A percentile compares a stretch with the other conserved stretches of the same genome.
Evolutionary conservation across 2,797 vertebrate genomes (phyloP).

Genomic region (Melanotaenia maccullochi): DNA sequence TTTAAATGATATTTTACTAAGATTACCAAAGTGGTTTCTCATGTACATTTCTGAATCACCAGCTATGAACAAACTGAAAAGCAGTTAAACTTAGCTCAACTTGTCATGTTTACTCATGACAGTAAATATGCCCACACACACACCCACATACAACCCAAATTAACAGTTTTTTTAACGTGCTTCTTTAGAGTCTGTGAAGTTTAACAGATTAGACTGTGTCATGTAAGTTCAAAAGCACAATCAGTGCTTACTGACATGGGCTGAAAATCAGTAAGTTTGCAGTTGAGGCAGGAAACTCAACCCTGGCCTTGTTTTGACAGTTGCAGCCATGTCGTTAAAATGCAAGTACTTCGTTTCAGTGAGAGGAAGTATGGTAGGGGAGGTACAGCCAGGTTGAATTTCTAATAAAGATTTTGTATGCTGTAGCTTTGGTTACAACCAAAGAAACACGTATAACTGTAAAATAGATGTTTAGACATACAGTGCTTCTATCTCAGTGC

Average conservation of each 20-base stretch:
- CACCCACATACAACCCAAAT: neutral
- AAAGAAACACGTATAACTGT: neutral
- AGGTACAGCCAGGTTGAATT: constrained; percentile 2
- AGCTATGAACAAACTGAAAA: constrained; percentile 2
- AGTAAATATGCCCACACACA: constrained; percentile 42
- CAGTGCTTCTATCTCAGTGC: neutral
- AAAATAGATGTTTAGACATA: constrained; percentile 9
- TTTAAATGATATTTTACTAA: neutral
- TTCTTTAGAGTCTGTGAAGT: constrained; percentile 8
- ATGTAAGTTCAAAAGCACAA: neutral
- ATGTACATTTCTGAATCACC: neutral
- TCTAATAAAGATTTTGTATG: constrained; percentile 9
- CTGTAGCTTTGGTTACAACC: neutral
- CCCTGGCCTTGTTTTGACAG: constrained; percentile 69
- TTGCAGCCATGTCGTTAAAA: constrained; percentile 60
- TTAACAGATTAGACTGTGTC: neutral
- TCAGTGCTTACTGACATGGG: constrained; percentile 26
- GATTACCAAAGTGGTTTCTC: neutral
- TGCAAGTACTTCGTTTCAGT: constrained; percentile 33
- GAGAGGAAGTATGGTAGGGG: constrained; percentile 45
- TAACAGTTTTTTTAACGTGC: constrained; percentile 17
- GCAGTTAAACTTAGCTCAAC: constrained; percentile 8
- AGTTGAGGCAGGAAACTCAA: constrained; percentile 66
- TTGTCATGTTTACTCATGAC: constrained; percentile 10
- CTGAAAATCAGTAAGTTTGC: constrained; percentile 55